Base-by-base conservation (phyloP, 2,888 invertebrate species). In the Suillia variegata region DNA sequence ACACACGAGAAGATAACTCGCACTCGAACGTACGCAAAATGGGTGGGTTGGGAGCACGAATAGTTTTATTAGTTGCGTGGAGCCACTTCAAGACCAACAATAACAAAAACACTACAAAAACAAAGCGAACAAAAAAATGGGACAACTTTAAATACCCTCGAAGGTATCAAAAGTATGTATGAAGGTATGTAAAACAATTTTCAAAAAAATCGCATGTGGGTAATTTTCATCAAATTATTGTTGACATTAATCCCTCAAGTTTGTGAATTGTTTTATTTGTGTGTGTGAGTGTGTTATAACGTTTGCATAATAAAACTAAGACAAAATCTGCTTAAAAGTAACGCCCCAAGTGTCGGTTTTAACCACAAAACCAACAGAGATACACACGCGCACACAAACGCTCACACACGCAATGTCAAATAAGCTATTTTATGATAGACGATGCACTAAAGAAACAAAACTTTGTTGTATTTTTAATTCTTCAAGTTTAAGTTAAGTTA, bases 41-140 rank as follows among this genome's bases (percentile, higher is more conserved):
- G n/a, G n/a, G n/a, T n/a, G n/a, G n/a, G n/a, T n/a, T n/a, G n/a
- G n/a, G n/a, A n/a, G n/a, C n/a, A n/a, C n/a, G n/a, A n/a, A n/a
- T n/a, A n/a, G n/a, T n/a, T n/a, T n/a, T n/a, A n/a, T n/a, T n/a
- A n/a, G n/a, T n/a, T n/a, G n/a, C n/a, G n/a, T n/a, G n/a, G n/a
- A n/a, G n/a, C n/a, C n/a, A n/a, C n/a, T n/a, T n/a, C n/a, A n/a
- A n/a, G n/a, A n/a, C n/a, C n/a, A n/a, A n/a, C n/a, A 8, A 31
- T 31, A 31, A 31, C 12, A 38, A 4, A 38, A 8, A 38, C 38
- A 38, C 38, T n/a, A 38, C 38, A 38, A 8, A 38, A 4, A n/a
- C 38, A 38, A n/a, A 13, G 38, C 38, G n/a, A 13, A n/a, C 38
- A 38, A 45, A 5, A 45, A 45, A 45, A 45, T 45, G 45, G 45